phyloP scores from a whole-genome alignment of 2,113 vertebrate species.

The Limnothrissa miodon region DNA sequence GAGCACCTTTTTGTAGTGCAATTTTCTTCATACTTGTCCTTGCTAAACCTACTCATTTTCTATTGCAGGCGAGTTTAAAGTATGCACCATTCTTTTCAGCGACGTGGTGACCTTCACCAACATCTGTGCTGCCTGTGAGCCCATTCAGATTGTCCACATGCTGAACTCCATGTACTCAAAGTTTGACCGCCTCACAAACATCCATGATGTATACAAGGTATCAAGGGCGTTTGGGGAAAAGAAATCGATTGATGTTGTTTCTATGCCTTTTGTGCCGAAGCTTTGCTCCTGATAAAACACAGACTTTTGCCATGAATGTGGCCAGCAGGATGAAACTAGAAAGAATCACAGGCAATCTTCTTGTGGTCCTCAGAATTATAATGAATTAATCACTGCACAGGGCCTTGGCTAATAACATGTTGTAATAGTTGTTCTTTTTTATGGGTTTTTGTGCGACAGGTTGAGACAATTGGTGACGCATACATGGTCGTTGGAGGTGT shows the following conservation, averaged over 20 bases:
- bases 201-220: constrained; percentile 76
- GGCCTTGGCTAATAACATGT: not conserved
- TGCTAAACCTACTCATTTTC: not conserved
- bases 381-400: not conserved
- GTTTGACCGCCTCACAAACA: constrained; percentile 69
- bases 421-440: not conserved
- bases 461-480: constrained; percentile 75
- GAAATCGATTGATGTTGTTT: not conserved
- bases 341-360: not conserved
- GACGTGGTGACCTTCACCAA: constrained; percentile 79
- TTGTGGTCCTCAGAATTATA: no score
- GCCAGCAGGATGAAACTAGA: no score
- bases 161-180: constrained; percentile 78
- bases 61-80: constrained; percentile 71
- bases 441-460: constrained; percentile 47
- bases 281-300: not conserved
- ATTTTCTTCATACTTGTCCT: not conserved
- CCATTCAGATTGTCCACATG: constrained; percentile 74
- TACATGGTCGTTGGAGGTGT: constrained; percentile 74
- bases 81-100: constrained; percentile 77
- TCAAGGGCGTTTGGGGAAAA: not conserved
- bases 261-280: not conserved
- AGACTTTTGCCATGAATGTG: not conserved
- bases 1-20: not conserved
- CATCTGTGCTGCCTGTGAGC: constrained; percentile 75